Percentiles rank a stretch among this genome's conserved stretches.
Conservation (phyloP, 1,140 invertebrate species). For the Eriosoma lanigerum region DNA sequence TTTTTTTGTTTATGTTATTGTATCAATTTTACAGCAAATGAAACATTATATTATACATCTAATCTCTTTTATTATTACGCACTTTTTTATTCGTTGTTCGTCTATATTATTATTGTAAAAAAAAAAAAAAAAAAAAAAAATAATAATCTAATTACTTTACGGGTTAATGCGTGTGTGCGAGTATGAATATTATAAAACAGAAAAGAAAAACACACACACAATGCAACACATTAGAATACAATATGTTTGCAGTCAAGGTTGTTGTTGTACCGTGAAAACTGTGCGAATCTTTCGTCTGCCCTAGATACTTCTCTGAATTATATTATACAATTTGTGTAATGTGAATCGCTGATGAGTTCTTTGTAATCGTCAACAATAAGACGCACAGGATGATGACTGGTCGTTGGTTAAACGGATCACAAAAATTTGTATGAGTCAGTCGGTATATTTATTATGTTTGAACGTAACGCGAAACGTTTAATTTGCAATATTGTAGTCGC, state of each 20-base stretch:
- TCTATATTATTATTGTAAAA: no score
- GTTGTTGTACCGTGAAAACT: constrained; percentile 24
- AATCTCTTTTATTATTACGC: no score
- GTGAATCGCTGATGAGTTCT: background rate
- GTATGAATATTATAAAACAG: background rate
- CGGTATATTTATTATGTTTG: no score
- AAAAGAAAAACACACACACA: constrained; percentile 30
- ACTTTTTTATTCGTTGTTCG: no score
- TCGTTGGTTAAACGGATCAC: no score
- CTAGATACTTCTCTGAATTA: background rate
- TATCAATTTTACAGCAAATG: no score
- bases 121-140: no score
- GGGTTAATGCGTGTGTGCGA: background rate
- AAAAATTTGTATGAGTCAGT: no score
- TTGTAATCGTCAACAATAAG: background rate
- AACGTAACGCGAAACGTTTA: no score
- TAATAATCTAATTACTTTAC: constrained; percentile 2
- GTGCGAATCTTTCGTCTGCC: constrained; percentile 19
- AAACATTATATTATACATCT: no score
- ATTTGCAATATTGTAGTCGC: no score
- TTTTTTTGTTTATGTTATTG: no score
- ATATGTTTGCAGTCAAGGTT: constrained; percentile 5
- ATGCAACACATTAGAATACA: constrained; percentile 5
- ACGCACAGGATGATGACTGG: background rate
- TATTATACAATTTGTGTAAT: background rate